Evolutionary conservation across 2,113 vertebrate species (phyloP).

Genomic region (Ptychochromis oligacanthus): DNA sequence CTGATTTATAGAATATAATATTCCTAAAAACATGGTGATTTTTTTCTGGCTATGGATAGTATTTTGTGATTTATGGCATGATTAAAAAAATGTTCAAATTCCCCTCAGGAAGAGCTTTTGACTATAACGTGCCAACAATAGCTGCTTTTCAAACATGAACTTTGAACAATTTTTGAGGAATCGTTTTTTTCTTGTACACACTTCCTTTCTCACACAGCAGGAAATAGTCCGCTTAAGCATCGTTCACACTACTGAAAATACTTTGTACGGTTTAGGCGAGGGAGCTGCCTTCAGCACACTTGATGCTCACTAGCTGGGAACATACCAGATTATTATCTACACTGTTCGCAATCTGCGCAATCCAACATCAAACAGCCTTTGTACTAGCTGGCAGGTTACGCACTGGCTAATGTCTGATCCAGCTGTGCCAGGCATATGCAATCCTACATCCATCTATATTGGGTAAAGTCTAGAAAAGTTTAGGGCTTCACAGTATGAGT

Average conservation of each 20-base stretch:
- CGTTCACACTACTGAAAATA: background rate
- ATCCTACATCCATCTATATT: rapidly evolving
- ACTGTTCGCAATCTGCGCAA: no score
- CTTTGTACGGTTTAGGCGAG: background rate
- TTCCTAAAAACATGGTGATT: background rate
- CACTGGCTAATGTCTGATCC: background rate
- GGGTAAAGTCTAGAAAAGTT: background rate
- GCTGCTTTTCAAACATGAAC: background rate
- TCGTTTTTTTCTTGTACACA: background rate
- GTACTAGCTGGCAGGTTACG: background rate
- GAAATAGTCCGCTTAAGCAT: background rate
- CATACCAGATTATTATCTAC: background rate
- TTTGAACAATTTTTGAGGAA: background rate
- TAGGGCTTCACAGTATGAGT: background rate
- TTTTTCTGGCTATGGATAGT: background rate
- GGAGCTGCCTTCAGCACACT: background rate
- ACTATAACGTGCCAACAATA: background rate
- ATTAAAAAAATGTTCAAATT: background rate
- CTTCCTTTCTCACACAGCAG: background rate
- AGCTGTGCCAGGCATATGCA: background rate
- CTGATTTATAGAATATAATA: background rate
- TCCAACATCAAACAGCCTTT: background rate
- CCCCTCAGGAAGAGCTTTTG: rapidly evolving
- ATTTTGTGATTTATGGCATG: background rate
- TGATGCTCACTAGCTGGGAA: background rate